Evolutionary conservation across 2,888 invertebrate species (phyloP), one percentile per base, ranked within the genome.

Genomic region (Slavum lentiscoides): DNA sequence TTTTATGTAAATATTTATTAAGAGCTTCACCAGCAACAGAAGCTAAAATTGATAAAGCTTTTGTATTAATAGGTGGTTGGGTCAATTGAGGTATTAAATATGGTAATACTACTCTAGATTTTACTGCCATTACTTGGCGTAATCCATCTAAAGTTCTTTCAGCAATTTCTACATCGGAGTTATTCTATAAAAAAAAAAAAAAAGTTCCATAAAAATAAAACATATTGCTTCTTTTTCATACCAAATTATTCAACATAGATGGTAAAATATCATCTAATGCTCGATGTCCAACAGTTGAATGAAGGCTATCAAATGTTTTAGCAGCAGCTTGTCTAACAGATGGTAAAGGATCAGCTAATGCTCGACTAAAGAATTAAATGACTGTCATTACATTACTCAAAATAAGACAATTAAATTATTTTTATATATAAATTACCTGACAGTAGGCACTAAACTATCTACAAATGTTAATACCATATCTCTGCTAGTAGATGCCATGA

Each of bases 221-320:
- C 2, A 67, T 30, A 37, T 53, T 58, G 43, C 37, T 19, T 49
- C 30, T 23, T 55, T 21, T 62, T 13, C 61, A 69, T 85, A 90
- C 91, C 87, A 94, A 86, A 85, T 92, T 91, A 43, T 92, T 91
- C 84, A 99, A 89, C 91, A 99, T 93, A 83, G 92, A 91, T 80
- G 97, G 97, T 84, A 99, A 89, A 87, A 99, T 97, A 86, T 99
- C 98, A 87, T 99, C 98, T 77, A 99, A 89, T 69, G 98, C 97
- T 86, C 94, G 91, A 83, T 92, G 91, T 77, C 97, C 98, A 83
- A 97, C 96, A 83, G 95, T 97, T 80, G 93, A 92, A 89, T 98
- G 97, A 84, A 99, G 90, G 84, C 95, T 94, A 87, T 98, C 97
- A 88, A 99, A 99, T 0, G 98, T 97, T 86, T 94, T 93, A 15